Evolutionary conservation across 2,888 invertebrate species (phyloP).

Genomic region (Chirona hameri): DNA sequence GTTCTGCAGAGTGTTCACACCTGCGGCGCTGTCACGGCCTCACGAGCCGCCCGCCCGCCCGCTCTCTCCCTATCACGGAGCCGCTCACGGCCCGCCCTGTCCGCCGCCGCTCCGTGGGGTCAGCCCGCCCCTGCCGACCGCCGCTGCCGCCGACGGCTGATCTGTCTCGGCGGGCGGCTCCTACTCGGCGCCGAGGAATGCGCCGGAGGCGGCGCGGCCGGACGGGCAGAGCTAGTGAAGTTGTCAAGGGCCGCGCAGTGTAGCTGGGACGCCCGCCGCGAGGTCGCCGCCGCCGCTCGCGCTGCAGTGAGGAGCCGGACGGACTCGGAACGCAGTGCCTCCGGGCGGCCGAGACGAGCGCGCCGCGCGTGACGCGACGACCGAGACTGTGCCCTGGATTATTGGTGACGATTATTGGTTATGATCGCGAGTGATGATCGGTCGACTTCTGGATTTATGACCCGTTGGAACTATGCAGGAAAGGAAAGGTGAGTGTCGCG

Average conservation of each 20-base stretch:
- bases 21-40: too few species aligned
- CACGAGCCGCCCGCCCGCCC: background rate
- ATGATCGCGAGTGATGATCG: constrained; percentile 9
- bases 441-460: constrained; percentile 9
- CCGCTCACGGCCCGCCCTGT: background rate
- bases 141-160: background rate
- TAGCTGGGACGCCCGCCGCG: background rate
- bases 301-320: background rate
- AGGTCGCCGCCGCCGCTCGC: background rate
- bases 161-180: constrained; percentile 1
- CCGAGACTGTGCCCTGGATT: background rate
- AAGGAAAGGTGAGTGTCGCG: constrained; percentile 22
- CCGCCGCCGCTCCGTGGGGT: background rate
- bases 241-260: constrained; percentile 1
- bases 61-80: too few species aligned
- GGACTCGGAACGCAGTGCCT: background rate
- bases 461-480: constrained; percentile 27
- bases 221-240: constrained; percentile 28
- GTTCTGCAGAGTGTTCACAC: too few species aligned
- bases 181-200: constrained; percentile 25
- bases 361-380: background rate
- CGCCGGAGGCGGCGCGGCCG: constrained; percentile 26
- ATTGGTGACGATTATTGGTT: background rate
- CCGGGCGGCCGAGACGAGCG: background rate
- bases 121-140: background rate